These are phyloP conservation scores for Microdon myrmicae DNA, from an alignment of 2,888 invertebrate species.

Conservation along the genomic window DNA sequence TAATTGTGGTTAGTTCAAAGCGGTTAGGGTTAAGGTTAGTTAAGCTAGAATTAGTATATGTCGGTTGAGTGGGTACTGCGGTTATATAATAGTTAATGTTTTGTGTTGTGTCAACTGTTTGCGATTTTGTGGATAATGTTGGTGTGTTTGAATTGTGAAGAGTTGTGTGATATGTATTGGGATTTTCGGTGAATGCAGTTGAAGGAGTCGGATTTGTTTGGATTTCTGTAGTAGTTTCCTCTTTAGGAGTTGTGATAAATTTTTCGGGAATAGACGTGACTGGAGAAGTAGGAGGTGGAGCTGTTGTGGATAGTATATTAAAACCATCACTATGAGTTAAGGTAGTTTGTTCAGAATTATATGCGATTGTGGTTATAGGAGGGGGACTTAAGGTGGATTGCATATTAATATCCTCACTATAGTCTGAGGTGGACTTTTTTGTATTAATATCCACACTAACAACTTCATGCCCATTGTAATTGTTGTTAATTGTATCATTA, in stretches of 20 bases:
- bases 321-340: too few species aligned
- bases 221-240: too few species aligned
- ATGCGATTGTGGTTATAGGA: not conserved
- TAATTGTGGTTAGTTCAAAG: conserved; percentile 45
- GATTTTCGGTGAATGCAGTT: too few species aligned
- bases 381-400: too few species aligned
- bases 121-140: conserved; percentile 28
- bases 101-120: conserved; percentile 14
- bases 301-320: too few species aligned
- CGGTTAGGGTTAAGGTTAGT: conserved; percentile 34
- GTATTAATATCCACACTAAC: conserved; percentile 41
- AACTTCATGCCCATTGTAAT: conserved; percentile 43
- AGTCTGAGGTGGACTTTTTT: conserved; percentile 18
- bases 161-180: conserved; percentile 20
- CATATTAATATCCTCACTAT: too few species aligned
- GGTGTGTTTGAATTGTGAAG: conserved; percentile 22
- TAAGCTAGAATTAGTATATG: conserved; percentile 28
- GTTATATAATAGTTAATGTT: too few species aligned
- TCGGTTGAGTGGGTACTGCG: conserved; percentile 20
- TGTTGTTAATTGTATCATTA: conserved; percentile 53
- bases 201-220: too few species aligned
- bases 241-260: too few species aligned
- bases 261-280: too few species aligned
- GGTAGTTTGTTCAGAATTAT: too few species aligned
- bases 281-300: too few species aligned